phyloP scores from a whole-genome alignment of 1,140 invertebrate genomes.

The Leptonema lineaticorne region DNA sequence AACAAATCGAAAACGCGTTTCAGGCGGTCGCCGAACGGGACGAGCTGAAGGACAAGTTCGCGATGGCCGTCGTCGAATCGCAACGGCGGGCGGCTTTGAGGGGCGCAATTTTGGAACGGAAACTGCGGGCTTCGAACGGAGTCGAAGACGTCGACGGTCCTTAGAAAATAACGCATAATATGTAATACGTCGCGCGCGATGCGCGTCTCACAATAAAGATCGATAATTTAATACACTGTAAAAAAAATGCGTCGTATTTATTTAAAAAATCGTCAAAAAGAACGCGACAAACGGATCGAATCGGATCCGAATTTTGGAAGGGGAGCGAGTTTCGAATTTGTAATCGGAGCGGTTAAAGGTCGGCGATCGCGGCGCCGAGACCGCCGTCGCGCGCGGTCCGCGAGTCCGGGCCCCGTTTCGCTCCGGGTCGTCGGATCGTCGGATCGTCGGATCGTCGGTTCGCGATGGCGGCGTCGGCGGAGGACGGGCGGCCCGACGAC shows the following conservation, averaged over 20 bases:
- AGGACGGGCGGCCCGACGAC: neutral
- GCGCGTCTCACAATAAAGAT: too few relatives aligned
- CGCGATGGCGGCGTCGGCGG: neutral
- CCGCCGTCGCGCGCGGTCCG: neutral
- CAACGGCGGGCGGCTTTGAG: constrained; percentile 75
- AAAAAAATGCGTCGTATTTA: neutral
- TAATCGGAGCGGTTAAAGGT: too few relatives aligned
- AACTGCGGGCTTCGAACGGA: too few relatives aligned
- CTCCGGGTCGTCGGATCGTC: neutral
- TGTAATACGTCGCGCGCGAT: too few relatives aligned
- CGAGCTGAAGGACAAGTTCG: constrained; percentile 75
- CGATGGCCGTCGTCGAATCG: constrained; percentile 78
- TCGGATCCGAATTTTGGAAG: too few relatives aligned
- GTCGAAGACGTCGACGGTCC: too few relatives aligned
- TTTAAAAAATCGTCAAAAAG: neutral
- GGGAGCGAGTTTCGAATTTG: too few relatives aligned
- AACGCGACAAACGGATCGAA: neutral
- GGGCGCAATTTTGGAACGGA: constrained; percentile 48
- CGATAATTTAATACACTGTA: too few relatives aligned
- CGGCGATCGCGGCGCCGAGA: too few relatives aligned
- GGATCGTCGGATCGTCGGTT: neutral
- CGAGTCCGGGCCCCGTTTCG: neutral
- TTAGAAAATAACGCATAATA: too few relatives aligned
- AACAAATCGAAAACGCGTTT: neutral
- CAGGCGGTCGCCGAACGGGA: constrained; percentile 73